Evolutionary conservation across 1,140 invertebrate genomes (phyloP).

Genomic region (Trachymyrmex septentrionalis): DNA sequence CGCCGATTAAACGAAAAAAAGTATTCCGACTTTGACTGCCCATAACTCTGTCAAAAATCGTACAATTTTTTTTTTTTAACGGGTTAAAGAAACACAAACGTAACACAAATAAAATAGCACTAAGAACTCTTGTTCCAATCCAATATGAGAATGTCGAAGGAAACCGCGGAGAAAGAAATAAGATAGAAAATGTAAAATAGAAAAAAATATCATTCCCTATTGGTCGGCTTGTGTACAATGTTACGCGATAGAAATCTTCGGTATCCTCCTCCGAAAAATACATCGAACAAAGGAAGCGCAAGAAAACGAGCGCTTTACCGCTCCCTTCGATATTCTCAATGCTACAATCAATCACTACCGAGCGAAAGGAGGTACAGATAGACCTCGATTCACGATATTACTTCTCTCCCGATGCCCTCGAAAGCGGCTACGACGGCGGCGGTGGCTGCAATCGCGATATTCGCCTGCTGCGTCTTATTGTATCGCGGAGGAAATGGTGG

Average conservation of each 20-base stretch:
- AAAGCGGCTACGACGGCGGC: constrained; percentile 11
- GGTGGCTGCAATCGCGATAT: constrained; percentile 48
- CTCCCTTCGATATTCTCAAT: constrained; percentile 38
- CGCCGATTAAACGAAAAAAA: too few species aligned
- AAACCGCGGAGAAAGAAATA: not conserved
- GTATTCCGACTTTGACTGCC: too few species aligned
- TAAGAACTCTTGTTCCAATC: too few species aligned
- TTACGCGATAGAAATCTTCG: constrained; percentile 22
- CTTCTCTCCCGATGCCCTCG: constrained; percentile 50
- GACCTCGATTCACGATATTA: constrained; percentile 56
- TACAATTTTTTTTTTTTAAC: too few species aligned
- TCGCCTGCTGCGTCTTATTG: constrained; percentile 50
- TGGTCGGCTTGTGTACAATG: not conserved
- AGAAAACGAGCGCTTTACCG: constrained; percentile 40
- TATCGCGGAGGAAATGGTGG: constrained; percentile 55
- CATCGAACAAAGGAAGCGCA: constrained; percentile 23
- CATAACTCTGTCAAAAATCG: too few species aligned
- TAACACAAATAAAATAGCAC: too few species aligned
- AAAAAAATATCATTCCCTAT: not conserved
- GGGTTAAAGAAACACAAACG: too few species aligned
- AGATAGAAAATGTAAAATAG: too few species aligned
- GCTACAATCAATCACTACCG: constrained; percentile 54
- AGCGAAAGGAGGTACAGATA: constrained; percentile 48
- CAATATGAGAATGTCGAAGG: not conserved
- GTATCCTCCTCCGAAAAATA: constrained; percentile 7